These are phyloP conservation scores for Caenorhabditis sp. DNA, from an alignment of 2,888 invertebrate species.

Conservation along the genomic window DNA sequence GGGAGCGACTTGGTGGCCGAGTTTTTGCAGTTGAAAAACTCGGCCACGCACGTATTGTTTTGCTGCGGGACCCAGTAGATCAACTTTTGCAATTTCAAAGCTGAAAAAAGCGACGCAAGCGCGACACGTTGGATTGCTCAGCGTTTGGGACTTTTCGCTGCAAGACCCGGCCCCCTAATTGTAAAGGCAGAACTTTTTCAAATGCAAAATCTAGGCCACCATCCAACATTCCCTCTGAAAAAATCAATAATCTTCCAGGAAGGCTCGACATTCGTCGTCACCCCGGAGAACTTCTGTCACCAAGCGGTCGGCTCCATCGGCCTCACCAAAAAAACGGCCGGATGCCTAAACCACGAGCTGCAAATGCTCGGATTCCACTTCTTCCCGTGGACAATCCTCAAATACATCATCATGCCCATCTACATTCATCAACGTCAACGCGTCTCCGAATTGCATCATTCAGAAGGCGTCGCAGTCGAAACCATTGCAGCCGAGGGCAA, in stretches of 20 bases:
- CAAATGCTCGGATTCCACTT: conserved; percentile 79
- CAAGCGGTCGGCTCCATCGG: conserved; percentile 80
- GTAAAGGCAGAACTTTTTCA: no score
- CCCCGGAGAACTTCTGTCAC: conserved; percentile 78
- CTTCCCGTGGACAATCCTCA: conserved; percentile 80
- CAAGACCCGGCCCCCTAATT: no score
- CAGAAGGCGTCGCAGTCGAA: conserved; percentile 14
- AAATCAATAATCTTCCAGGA: conserved; percentile 59
- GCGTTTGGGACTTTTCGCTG: no score
- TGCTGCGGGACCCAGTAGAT: no score
- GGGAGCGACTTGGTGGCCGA: no score
- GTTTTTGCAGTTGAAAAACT: no score
- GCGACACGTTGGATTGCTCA: no score
- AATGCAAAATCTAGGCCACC: no score
- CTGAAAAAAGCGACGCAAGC: no score
- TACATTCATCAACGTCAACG: conserved; percentile 78
- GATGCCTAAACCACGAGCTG: conserved; percentile 82
- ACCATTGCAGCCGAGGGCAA: conserved; percentile 8
- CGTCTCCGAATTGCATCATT: conserved; percentile 64
- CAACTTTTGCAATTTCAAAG: no score
- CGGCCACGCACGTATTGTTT: no score
- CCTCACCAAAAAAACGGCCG: conserved; percentile 75
- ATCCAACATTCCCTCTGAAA: no score
- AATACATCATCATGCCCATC: conserved; percentile 81
- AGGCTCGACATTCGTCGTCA: conserved; percentile 80